Base-by-base conservation (phyloP, 64 coral and sea anemone genomes). In the Pocillopora damicornis region DNA sequence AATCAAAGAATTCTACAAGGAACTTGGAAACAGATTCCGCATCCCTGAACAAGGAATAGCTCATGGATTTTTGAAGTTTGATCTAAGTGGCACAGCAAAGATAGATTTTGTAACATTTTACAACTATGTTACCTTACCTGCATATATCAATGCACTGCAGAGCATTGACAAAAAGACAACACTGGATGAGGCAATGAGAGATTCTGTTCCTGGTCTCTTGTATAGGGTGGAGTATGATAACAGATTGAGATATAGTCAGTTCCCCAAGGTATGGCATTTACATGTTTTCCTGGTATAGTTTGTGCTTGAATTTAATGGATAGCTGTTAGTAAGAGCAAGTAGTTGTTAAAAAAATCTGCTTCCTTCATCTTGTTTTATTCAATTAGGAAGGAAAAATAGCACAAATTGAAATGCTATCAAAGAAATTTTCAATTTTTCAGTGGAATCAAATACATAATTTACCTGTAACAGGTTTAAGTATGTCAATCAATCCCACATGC, bases 1-100 rank as follows among this genome's bases (percentile, higher is more conserved):
- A 74, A 79, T 68, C 12, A 79, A 86, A 59, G 37, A 56, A 58
- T 92, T 92, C 74, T 79, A 87, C 57, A 92, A 75, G 63, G 82
- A 92, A 57, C 51, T 92, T 11, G 82, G 82, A 0, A 92, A 92
- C 84, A 84, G 63, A 77, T 92, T 92, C 80, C 11, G 45, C 34
- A 87, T 92, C 11, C 90, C 90, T 59, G 56, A 45, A 1, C 74
- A 63, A 56, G 90, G 90, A 51, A 87, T 92, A 56, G 15, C 90
- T 10, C 76, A 92, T 76, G 74, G 74, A 0, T 83, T 92, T 58
- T 87, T 92, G 63, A 87, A 87, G 62, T 92, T 92, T 87, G 73
- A 76, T 9, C 64, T 86, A 4, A 87, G 82, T 77, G 90, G 90
- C 15, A 77, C 51, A 15, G 90, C 90, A 2, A 81, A 42, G 57